phyloP scores from a whole-genome alignment of 2,888 invertebrate genomes.

The Zelleria hepariella region DNA sequence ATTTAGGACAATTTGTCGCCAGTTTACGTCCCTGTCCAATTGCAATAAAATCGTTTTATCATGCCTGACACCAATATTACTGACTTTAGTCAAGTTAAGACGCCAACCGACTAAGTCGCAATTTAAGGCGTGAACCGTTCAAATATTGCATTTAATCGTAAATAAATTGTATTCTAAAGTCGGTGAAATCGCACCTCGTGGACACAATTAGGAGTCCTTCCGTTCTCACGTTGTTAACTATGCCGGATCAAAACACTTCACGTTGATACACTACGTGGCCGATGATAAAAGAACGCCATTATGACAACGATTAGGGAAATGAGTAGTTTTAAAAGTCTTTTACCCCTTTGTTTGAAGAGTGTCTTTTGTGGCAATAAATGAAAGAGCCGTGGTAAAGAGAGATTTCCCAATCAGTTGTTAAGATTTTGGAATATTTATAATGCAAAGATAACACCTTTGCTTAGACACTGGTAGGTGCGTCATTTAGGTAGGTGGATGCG shows the following conservation, averaged over 20 bases:
- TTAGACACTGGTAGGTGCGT: neutral
- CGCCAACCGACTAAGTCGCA: neutral
- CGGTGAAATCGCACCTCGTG: conserved; percentile 18
- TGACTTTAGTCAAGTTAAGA: neutral
- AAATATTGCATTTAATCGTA: conserved; percentile 2
- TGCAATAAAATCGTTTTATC: neutral
- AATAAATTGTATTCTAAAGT: conserved; percentile 17
- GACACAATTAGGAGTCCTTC: conserved; percentile 17
- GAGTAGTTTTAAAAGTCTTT: neutral
- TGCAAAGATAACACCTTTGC: too few relatives aligned
- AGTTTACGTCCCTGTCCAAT: neutral
- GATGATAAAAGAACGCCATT: neutral
- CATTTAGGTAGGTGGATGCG: neutral
- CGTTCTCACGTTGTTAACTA: conserved; percentile 17
- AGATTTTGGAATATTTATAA: too few relatives aligned
- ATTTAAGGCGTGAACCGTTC: neutral
- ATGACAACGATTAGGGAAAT: neutral
- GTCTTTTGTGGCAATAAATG: too few relatives aligned
- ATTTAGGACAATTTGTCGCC: neutral
- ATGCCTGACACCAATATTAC: neutral
- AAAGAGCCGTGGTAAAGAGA: too few relatives aligned
- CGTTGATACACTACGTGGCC: neutral
- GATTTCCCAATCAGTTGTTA: too few relatives aligned
- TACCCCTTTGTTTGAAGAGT: neutral
- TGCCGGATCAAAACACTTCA: neutral